These are phyloP conservation scores for Cerceris ruficornis DNA, from an alignment of 2,888 invertebrate genomes.

Conservation along the genomic window DNA sequence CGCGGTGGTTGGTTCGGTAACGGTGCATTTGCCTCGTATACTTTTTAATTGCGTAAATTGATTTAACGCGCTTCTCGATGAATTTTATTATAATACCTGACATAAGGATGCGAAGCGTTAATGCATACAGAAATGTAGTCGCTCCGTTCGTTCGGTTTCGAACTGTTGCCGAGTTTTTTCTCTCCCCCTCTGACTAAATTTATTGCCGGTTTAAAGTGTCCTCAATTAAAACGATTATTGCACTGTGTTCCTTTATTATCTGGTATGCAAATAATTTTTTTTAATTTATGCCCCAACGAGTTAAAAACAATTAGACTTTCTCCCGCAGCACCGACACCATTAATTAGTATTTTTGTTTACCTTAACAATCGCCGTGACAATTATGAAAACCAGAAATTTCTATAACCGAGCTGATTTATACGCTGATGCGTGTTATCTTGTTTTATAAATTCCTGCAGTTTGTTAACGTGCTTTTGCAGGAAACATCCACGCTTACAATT, in stretches of 20 bases:
- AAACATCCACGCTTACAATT: not conserved
- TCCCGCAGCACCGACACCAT: not conserved
- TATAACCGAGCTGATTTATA: slow-evolving; percentile 5
- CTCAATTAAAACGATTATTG: slow-evolving; percentile 6
- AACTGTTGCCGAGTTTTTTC: not conserved
- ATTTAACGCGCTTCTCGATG: slow-evolving; percentile 2
- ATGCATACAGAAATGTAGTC: not conserved
- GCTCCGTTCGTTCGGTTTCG: not conserved
- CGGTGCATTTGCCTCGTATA: slow-evolving; percentile 6
- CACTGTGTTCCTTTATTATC: not conserved
- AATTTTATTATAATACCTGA: slow-evolving; percentile 4
- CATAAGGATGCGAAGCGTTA: not conserved
- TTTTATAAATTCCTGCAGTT: not conserved
- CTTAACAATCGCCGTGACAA: not conserved
- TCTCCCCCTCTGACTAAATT: not conserved
- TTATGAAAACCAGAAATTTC: slow-evolving; percentile 12
- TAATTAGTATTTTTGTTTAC: slow-evolving; percentile 7
- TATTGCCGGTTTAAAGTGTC: slow-evolving; percentile 8
- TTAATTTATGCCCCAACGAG: not conserved
- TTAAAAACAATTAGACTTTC: slow-evolving; percentile 11
- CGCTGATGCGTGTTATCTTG: not conserved
- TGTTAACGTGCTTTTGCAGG: slow-evolving; percentile 2
- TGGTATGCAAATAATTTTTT: slow-evolving; percentile 9
- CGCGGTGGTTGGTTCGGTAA: slow-evolving; percentile 4
- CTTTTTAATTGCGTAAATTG: slow-evolving; percentile 8